These are phyloP conservation scores for Arizona elegans DNA, from an alignment of 2,113 vertebrate species.

Conservation along the genomic window DNA sequence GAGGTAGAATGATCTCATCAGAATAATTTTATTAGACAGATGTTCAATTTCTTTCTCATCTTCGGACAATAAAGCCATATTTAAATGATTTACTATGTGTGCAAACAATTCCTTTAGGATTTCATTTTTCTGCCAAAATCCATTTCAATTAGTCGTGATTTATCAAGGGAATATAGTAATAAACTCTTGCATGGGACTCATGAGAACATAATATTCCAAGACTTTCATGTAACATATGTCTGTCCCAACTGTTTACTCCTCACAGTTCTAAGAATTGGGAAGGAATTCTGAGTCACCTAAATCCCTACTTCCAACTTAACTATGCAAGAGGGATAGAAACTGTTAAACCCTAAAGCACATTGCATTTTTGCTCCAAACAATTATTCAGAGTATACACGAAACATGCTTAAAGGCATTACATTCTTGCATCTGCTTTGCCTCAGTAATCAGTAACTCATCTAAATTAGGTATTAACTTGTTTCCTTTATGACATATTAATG, in stretches of 20 bases:
- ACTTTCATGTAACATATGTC: not conserved
- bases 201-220: not conserved
- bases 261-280: not conserved
- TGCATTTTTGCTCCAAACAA: not conserved
- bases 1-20: not conserved
- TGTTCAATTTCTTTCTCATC: constrained; percentile 47
- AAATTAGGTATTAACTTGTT: not conserved
- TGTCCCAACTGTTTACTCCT: not conserved
- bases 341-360: not conserved
- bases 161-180: constrained; percentile 24
- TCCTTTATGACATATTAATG: not conserved
- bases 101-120: constrained; percentile 23
- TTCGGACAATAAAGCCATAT: constrained; percentile 24
- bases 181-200: constrained; percentile 10
- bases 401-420: not conserved
- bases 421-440: not conserved
- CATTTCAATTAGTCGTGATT: constrained; percentile 47
- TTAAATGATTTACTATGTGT: constrained; percentile 36
- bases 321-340: not conserved
- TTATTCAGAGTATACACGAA: not conserved
- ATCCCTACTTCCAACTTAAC: not conserved
- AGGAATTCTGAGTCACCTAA: not conserved
- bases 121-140: constrained; percentile 33
- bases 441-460: not conserved
- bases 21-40: constrained; percentile 43